Conservation (phyloP, 2,888 invertebrate species). For the Allacma fusca region DNA sequence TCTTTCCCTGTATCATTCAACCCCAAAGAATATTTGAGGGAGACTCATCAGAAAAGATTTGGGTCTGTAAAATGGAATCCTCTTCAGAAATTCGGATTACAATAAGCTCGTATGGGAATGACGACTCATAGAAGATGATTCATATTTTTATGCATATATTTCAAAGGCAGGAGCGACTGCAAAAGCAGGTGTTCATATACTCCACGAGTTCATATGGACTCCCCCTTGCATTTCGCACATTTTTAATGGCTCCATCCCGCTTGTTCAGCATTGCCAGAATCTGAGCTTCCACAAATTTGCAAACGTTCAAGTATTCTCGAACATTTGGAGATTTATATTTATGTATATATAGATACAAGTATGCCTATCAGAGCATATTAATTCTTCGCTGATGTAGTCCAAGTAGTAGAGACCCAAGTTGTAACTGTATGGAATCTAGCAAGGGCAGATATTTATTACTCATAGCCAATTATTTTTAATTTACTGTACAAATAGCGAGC, state of each 20-base stretch:
- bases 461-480: slow-evolving; percentile 22
- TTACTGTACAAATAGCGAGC: background rate
- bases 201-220: background rate
- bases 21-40: too few relatives aligned
- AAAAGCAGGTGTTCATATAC: background rate
- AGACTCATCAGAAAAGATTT: too few relatives aligned
- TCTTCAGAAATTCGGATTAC: too few relatives aligned
- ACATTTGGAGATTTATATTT: background rate
- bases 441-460: slow-evolving; percentile 7
- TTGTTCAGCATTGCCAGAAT: too few relatives aligned
- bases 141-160: too few relatives aligned
- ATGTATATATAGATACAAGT: background rate
- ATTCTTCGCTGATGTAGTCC: background rate
- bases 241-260: background rate
- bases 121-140: slow-evolving; percentile 6
- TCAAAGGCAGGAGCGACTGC: too few relatives aligned
- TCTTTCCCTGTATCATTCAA: too few relatives aligned
- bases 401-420: background rate
- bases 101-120: too few relatives aligned
- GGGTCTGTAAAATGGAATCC: too few relatives aligned
- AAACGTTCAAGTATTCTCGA: background rate
- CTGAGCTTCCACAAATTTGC: too few relatives aligned
- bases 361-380: too few relatives aligned
- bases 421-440: background rate
- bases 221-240: slow-evolving; percentile 13